Evolutionary conservation across 2,113 vertebrate species (phyloP).

Genomic region (Struthidea cinerea): DNA sequence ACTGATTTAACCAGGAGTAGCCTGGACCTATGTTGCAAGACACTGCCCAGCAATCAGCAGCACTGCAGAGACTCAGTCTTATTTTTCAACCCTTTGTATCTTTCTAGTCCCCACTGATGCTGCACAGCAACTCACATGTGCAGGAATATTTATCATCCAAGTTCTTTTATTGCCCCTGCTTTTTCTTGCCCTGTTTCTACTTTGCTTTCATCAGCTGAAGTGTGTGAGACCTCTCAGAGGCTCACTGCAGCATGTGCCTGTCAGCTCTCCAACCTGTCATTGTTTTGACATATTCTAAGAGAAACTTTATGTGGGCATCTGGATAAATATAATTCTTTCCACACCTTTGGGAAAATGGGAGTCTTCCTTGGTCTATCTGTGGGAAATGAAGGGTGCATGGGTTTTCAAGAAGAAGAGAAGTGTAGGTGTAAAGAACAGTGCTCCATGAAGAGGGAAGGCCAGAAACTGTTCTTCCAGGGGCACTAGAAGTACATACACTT

Average conservation of each 20-base stretch:
- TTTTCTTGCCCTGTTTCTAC: background rate
- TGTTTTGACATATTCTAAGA: background rate
- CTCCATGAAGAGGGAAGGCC: background rate
- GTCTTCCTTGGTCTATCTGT: background rate
- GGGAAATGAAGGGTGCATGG: background rate
- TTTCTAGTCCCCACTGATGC: background rate
- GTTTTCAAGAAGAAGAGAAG: background rate
- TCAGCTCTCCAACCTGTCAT: background rate
- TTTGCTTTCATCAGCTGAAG: background rate
- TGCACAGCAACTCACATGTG: fast-evolving
- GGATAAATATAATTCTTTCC: background rate
- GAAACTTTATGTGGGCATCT: background rate
- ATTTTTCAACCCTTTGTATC: background rate
- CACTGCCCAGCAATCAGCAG: background rate
- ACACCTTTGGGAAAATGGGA: background rate
- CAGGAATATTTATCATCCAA: background rate
- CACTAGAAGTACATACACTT: background rate
- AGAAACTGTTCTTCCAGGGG: background rate
- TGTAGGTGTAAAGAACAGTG: fast-evolving
- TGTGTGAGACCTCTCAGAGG: background rate
- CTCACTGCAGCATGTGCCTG: background rate
- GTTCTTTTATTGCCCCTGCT: background rate
- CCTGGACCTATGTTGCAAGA: background rate
- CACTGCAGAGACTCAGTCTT: background rate
- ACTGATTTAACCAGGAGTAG: background rate